These are phyloP conservation scores for Centrocercus urophasianus DNA, from an alignment of 2,113 vertebrate genomes.

Conservation along the genomic window DNA sequence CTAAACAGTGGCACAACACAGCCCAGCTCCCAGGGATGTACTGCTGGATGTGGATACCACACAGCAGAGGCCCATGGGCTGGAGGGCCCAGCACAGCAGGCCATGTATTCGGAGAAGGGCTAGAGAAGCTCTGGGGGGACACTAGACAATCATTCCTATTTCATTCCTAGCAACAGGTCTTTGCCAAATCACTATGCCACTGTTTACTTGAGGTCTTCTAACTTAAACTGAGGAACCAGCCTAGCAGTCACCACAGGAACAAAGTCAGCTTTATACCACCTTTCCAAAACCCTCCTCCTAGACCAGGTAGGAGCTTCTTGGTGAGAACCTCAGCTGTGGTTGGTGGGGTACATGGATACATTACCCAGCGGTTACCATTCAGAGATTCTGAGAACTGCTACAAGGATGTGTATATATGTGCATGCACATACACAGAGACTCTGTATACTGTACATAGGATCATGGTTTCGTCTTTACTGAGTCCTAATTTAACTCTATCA, in stretches of 20 bases:
- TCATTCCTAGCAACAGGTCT: neutral
- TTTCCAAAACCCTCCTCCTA: neutral
- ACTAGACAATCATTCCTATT: neutral
- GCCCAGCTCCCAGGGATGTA: neutral
- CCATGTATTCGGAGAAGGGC: neutral
- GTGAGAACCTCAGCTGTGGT: constrained; percentile 44
- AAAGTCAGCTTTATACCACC: constrained; percentile 49
- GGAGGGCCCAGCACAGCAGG: neutral
- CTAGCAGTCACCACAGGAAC: constrained; percentile 24
- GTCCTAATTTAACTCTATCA: constrained; percentile 13
- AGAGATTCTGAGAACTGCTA: neutral
- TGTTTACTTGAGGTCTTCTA: constrained; percentile 28
- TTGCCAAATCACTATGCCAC: neutral
- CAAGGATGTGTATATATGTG: neutral
- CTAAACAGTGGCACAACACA: neutral
- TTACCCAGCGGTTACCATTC: constrained; percentile 7
- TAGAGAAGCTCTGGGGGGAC: neutral
- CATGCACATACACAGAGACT: neutral
- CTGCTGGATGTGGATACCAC: neutral
- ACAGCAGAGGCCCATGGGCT: fast-evolving
- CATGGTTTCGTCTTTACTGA: neutral
- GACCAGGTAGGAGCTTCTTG: constrained; percentile 5
- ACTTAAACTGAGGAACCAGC: neutral
- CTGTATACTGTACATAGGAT: neutral
- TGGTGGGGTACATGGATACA: neutral